Evolutionary conservation across 1,140 invertebrate genomes (phyloP).

Genomic region (Zophobas morio): DNA sequence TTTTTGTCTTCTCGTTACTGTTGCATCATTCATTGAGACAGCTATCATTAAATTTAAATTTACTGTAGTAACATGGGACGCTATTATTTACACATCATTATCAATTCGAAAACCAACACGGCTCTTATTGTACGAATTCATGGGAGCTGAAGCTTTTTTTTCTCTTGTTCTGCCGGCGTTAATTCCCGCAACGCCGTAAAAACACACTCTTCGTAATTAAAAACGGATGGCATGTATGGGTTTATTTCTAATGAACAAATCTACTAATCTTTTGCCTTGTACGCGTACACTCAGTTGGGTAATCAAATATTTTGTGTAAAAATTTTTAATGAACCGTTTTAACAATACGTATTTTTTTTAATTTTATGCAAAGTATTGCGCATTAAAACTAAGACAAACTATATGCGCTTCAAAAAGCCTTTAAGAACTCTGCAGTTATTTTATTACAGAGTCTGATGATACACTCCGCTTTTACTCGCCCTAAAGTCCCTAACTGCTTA

Average conservation of each 20-base stretch:
- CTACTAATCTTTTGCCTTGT: background rate
- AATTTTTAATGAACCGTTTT: too few species aligned
- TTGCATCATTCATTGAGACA: background rate
- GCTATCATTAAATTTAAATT: conserved; percentile 14
- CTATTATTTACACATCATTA: conserved; percentile 3
- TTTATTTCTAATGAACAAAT: background rate
- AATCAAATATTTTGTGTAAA: too few species aligned
- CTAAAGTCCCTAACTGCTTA: too few species aligned
- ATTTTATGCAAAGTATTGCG: too few species aligned
- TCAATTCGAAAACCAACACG: conserved; percentile 1
- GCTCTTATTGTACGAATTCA: background rate
- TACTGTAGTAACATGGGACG: background rate
- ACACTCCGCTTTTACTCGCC: too few species aligned
- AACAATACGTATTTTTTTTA: too few species aligned
- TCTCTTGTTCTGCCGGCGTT: background rate
- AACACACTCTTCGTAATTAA: conserved; percentile 5
- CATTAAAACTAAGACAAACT: background rate
- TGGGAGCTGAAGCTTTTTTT: background rate
- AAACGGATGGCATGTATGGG: background rate
- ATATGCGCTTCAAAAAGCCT: too few species aligned
- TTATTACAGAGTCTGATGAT: too few species aligned
- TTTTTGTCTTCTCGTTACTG: conserved; percentile 8
- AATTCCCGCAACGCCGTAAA: background rate
- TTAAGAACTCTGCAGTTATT: too few species aligned
- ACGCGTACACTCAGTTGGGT: too few species aligned